Evolutionary conservation across 2,797 vertebrate genomes (phyloP).

Genomic region (Alauda arvensis): DNA sequence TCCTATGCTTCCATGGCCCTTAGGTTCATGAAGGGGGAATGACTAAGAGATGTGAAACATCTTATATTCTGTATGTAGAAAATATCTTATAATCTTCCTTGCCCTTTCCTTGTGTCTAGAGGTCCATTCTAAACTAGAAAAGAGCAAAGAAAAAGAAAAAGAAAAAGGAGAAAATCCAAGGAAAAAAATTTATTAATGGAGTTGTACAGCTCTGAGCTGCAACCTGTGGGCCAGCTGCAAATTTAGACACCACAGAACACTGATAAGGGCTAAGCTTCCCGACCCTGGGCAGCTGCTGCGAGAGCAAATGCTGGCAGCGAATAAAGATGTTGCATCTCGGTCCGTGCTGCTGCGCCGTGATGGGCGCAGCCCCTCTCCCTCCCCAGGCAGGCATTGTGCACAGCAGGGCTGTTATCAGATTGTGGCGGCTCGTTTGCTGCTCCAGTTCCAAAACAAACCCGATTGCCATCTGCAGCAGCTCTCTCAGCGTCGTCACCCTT

Average conservation of each 20-base stretch:
- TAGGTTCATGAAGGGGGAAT: accelerated
- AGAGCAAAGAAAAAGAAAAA: neutral
- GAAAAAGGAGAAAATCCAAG: accelerated
- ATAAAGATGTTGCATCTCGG: neutral
- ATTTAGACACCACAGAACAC: neutral
- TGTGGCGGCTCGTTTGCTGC: accelerated
- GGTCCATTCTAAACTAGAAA: neutral
- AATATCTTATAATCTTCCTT: neutral
- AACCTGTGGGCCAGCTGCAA: neutral
- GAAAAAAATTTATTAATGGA: neutral
- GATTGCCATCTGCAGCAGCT: neutral
- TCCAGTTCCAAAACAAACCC: neutral
- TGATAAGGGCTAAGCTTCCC: neutral
- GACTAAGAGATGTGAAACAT: neutral
- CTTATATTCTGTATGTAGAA: neutral
- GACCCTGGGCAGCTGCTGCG: accelerated
- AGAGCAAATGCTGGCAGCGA: neutral
- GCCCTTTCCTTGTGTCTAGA: neutral
- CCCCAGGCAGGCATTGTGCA: neutral
- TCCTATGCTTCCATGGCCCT: neutral
- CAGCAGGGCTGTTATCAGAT: neutral
- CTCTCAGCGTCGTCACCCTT: accelerated
- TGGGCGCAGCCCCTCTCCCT: neutral
- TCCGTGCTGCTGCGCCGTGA: accelerated
- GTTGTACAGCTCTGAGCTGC: neutral